Conservation (phyloP, 1,140 invertebrate species). For the Macrotrachela quadricornifera region DNA sequence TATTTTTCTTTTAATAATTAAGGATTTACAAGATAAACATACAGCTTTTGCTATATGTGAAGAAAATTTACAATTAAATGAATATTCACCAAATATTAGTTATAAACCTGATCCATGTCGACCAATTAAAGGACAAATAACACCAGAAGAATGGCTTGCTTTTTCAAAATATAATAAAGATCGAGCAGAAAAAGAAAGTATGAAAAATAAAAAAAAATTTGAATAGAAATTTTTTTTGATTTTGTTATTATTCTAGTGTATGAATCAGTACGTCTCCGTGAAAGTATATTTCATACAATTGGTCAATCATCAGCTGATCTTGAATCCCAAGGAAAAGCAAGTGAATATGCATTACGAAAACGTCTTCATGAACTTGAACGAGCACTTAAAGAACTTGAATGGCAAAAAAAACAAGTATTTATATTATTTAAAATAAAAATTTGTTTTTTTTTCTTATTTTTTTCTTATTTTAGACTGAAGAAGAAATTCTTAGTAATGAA, state of each 20-base stretch:
- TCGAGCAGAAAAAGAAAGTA: conserved; percentile 50
- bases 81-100: conserved; percentile 49
- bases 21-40: conserved; percentile 53
- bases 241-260: no score
- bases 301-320: conserved; percentile 51
- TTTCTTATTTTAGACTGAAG: conserved; percentile 34
- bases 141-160: conserved; percentile 58
- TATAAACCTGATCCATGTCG: conserved; percentile 54
- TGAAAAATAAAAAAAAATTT: conserved; percentile 35
- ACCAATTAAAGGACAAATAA: conserved; percentile 44
- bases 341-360: conserved; percentile 49
- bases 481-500: conserved; percentile 47
- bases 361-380: conserved; percentile 61
- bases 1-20: no score
- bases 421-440: conserved; percentile 6
- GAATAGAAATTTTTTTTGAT: no score
- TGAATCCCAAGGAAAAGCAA: conserved; percentile 45
- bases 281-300: conserved; percentile 45
- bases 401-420: conserved; percentile 55
- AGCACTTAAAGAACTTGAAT: conserved; percentile 57
- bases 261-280: conserved; percentile 37
- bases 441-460: background rate
- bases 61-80: conserved; percentile 43
- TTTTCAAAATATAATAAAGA: conserved; percentile 48
- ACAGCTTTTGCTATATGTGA: conserved; percentile 53